Percentiles rank a stretch among this genome's conserved stretches.
These are phyloP conservation scores for Lacanobia oleracea DNA, from an alignment of 2,888 invertebrate species.

Conservation along the genomic window DNA sequence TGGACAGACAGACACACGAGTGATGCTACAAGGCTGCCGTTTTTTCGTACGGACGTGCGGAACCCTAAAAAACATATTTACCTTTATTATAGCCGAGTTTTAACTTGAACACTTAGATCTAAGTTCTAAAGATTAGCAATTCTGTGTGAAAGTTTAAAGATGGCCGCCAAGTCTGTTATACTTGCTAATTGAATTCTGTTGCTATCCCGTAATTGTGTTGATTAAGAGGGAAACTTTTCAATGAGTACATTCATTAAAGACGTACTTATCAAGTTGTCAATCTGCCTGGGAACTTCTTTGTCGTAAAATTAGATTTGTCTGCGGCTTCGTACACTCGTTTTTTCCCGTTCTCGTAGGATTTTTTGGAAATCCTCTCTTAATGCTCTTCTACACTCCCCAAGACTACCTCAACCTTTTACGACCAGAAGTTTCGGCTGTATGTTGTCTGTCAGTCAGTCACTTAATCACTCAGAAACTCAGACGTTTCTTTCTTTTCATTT, in stretches of 20 bases:
- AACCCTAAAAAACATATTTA: no score
- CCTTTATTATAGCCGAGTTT: background rate
- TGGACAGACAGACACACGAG: no score
- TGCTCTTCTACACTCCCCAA: no score
- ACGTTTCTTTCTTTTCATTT: no score
- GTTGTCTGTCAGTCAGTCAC: no score
- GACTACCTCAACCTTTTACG: no score
- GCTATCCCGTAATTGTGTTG: background rate
- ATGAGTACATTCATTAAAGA: constrained; percentile 6
- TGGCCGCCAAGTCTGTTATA: constrained; percentile 9
- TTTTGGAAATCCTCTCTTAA: no score
- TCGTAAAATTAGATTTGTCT: background rate
- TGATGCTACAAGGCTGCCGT: no score
- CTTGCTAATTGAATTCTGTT: constrained; percentile 30
- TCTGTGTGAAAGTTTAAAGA: constrained; percentile 9
- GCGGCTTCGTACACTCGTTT: background rate
- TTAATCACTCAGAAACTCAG: no score
- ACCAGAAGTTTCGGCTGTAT: no score
- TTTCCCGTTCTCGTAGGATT: no score
- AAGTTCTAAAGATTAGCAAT: constrained; percentile 13
- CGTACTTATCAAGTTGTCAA: background rate
- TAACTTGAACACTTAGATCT: background rate
- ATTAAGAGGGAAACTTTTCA: constrained; percentile 18
- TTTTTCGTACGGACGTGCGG: no score
- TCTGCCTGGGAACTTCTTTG: background rate